Evolutionary conservation across 1,140 invertebrate species (phyloP), one percentile per base, ranked within the genome.

Genomic region (Vollenhovia emeryi): DNA sequence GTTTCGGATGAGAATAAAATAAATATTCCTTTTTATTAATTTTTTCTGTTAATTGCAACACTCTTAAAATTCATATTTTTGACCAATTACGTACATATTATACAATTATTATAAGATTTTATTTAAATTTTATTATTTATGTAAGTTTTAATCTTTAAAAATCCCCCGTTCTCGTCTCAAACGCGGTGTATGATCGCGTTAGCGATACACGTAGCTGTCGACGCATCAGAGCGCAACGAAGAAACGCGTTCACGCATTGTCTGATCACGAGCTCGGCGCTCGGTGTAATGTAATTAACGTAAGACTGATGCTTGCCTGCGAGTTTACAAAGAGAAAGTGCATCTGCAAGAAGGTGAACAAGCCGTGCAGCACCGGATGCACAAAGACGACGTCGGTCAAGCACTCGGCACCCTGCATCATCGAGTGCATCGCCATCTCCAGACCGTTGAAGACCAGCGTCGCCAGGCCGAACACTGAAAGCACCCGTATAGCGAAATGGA

Each of bases 291-390:
- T 36, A 76, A 86, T 62, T 48, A 66, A 85, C 69, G 21, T 55
- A 45, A 69, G 27, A 59, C n/a, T 7, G 55, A 71, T 30, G 33
- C 90, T 94, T 92, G 96, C 96, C 95, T 97, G 96, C 1, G 96
- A 97, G 91, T 97, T 97, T 68, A 97, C 96, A 89, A 97, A 97
- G 18, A 97, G 94, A 91, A 97, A 97, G 91, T 97, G 96, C 95
- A 97, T 96, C 92, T 97, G 96, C 27, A 96, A 93, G 87, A 97
- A 97, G 1, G 96, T 97, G 92, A 97, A 97, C 60, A 96, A 94
- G n/a, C 96, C 96, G 64, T 96, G 96, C 13, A 97, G 91, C n/a
- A 97, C 95, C 1, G 96, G 96, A 92, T 96, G 96, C 2, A 96
- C 95, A 48, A 96, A 96, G 71, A 96, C 94, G 21, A 96, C 94